A percentile compares a stretch with the other conserved stretches of the same genome.
Conservation (phyloP, 2,797 vertebrate species). For the Erethizon dorsatum region DNA sequence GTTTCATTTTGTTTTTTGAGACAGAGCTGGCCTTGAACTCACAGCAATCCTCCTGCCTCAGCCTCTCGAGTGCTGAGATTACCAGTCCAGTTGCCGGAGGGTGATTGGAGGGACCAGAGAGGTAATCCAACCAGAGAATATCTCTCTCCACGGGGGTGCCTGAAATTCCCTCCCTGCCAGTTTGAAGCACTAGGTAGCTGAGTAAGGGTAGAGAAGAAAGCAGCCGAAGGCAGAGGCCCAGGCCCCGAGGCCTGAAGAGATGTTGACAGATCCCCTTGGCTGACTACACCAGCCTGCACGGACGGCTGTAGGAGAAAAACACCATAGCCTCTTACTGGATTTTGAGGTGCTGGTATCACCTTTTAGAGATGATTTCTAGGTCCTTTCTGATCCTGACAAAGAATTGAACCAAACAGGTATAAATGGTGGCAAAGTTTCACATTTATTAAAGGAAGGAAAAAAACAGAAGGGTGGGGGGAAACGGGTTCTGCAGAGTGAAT, state of each 20-base stretch:
- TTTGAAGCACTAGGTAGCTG: neutral
- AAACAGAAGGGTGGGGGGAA: neutral
- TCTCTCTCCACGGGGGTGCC: neutral
- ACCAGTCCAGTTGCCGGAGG: neutral
- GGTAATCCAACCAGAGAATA: neutral
- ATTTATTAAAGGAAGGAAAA: neutral
- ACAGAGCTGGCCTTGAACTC: neutral
- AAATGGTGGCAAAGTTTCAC: neutral
- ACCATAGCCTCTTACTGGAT: neutral
- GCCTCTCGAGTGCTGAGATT: neutral
- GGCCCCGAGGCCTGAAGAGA: neutral
- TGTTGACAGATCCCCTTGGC: neutral
- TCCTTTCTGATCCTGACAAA: neutral
- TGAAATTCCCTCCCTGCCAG: neutral
- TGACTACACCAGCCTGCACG: neutral
- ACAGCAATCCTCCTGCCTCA: neutral
- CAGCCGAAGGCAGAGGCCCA: neutral
- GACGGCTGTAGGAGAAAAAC: neutral
- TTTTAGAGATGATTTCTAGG: neutral
- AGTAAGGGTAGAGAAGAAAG: neutral
- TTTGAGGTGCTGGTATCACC: neutral
- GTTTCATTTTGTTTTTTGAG: neutral
- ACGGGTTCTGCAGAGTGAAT: neutral
- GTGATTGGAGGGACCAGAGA: neutral
- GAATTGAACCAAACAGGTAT: neutral